Conservation (phyloP, 2,797 vertebrate species). For the Lagocephalus sceleratus region DNA sequence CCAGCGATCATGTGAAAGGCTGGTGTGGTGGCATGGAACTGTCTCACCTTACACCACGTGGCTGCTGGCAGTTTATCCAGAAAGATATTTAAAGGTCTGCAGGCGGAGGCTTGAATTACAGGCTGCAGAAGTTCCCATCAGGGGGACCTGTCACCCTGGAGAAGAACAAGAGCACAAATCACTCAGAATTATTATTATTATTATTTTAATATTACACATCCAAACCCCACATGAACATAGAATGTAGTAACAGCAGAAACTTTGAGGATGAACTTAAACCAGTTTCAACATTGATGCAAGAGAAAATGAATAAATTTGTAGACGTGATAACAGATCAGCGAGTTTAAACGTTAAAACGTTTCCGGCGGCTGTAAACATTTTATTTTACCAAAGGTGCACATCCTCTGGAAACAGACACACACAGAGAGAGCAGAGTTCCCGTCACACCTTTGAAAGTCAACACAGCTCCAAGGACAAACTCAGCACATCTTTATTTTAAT, state of each 20-base stretch:
- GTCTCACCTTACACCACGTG: constrained; percentile 82
- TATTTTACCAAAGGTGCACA: no score
- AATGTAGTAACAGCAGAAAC: no score
- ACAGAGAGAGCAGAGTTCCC: background rate
- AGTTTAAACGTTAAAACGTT: no score
- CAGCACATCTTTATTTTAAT: no score
- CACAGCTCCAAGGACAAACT: background rate
- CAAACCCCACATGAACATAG: no score
- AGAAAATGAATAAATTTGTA: background rate
- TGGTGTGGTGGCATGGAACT: constrained; percentile 29
- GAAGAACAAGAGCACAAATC: constrained; percentile 20
- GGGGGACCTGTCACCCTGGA: constrained; percentile 48
- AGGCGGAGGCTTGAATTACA: constrained; percentile 68
- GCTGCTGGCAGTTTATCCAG: constrained; percentile 47
- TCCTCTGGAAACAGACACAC: background rate
- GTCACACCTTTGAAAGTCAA: constrained; percentile 39
- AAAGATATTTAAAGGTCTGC: constrained; percentile 80
- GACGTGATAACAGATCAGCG: no score
- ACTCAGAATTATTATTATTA: background rate
- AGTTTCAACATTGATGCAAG: background rate
- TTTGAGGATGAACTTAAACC: background rate
- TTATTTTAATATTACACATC: background rate
- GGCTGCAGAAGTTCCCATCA: constrained; percentile 30
- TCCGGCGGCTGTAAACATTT: no score
- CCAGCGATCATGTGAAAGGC: constrained; percentile 49